These are phyloP conservation scores for Pluvianellus socialis DNA, from an alignment of 2,113 vertebrate species.

Conservation along the genomic window DNA sequence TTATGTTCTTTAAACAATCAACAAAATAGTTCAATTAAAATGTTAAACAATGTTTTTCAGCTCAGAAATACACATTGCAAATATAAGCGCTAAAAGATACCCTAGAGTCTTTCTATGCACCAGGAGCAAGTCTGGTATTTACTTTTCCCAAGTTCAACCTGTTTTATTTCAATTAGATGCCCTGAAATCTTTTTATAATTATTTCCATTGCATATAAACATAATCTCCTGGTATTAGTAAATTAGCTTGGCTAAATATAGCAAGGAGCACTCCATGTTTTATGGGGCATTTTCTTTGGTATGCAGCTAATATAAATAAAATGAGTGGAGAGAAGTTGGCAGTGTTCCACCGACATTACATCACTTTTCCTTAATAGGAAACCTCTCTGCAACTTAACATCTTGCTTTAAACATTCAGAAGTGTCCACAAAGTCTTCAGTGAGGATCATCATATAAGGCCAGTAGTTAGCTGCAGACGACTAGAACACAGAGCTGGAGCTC, in stretches of 20 bases:
- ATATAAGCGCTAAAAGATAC: background rate
- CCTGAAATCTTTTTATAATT: slow-evolving; percentile 47
- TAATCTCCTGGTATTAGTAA: slow-evolving; percentile 64
- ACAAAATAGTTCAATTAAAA: background rate
- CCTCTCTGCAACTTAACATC: slow-evolving; percentile 71
- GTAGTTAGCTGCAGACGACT: background rate
- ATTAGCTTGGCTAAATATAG: slow-evolving; percentile 77
- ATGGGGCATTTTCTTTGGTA: slow-evolving; percentile 72
- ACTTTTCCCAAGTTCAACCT: background rate
- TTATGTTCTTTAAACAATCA: background rate
- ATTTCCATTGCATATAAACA: slow-evolving; percentile 69
- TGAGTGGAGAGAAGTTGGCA: slow-evolving; percentile 58
- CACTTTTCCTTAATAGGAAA: slow-evolving; percentile 85
- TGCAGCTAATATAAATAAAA: slow-evolving; percentile 79
- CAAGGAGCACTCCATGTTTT: slow-evolving; percentile 33
- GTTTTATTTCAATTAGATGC: slow-evolving; percentile 46
- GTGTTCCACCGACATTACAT: slow-evolving; percentile 75
- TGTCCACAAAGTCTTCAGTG: slow-evolving; percentile 62
- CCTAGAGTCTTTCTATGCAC: background rate
- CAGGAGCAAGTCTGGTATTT: background rate
- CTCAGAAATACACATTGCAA: background rate
- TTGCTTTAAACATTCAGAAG: slow-evolving; percentile 64
- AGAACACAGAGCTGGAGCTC: background rate
- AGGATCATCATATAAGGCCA: slow-evolving; percentile 55
- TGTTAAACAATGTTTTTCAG: background rate